Evolutionary conservation across 1,140 invertebrate species (phyloP).

Genomic region (Mycetomoellerius zeteki): DNA sequence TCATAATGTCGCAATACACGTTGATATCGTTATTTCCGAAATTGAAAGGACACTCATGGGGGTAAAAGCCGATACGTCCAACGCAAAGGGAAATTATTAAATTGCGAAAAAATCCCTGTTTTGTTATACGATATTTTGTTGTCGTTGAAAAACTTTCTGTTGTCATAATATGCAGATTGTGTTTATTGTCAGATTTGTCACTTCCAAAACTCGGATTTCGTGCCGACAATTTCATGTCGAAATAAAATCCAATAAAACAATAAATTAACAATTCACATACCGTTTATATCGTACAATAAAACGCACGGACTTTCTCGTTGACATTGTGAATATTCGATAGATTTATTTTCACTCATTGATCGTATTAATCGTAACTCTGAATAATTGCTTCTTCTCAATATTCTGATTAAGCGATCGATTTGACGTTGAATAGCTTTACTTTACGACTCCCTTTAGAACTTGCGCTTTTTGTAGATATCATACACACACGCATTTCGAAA

Average conservation of each 20-base stretch:
- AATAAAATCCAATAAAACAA: slow-evolving; percentile 50
- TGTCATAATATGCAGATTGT: not conserved
- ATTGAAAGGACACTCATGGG: not conserved
- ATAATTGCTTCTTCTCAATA: not conserved
- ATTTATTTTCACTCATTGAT: slow-evolving; percentile 44
- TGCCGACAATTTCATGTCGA: slow-evolving; percentile 12
- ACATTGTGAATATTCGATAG: not conserved
- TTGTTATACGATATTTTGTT: not conserved
- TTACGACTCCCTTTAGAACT: not conserved
- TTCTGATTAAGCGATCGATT: slow-evolving; percentile 43
- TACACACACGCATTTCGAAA: not conserved
- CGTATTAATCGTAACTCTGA: slow-evolving; percentile 1
- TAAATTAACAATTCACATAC: not conserved
- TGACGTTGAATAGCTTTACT: not conserved
- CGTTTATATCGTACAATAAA: not conserved
- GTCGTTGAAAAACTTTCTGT: not conserved
- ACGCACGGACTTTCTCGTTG: slow-evolving; percentile 1
- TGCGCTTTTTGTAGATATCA: slow-evolving; percentile 27
- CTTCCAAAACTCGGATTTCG: slow-evolving; percentile 19
- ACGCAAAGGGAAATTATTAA: slow-evolving; percentile 18
- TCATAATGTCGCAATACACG: not conserved
- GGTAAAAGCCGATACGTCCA: not conserved
- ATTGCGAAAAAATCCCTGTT: not conserved
- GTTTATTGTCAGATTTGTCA: not conserved
- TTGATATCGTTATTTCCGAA: not conserved